Evolutionary conservation across 2,888 invertebrate species (phyloP).

Genomic region (Drosophila vallismaia): DNA sequence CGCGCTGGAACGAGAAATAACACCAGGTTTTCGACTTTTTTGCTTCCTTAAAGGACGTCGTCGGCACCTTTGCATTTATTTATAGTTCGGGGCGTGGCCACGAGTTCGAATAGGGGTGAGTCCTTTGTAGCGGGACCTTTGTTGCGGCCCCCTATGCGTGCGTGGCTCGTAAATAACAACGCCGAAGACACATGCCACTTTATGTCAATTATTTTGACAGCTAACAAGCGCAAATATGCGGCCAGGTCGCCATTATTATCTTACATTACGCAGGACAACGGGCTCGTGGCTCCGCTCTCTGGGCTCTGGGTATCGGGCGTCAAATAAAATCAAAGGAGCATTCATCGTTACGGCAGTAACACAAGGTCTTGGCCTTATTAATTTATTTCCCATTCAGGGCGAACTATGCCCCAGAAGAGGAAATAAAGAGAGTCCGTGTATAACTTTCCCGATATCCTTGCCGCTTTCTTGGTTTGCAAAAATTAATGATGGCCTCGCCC

Average conservation of each 20-base stretch:
- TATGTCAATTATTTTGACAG: constrained; percentile 78
- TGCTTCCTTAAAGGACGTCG: constrained; percentile 30
- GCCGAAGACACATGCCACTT: constrained; percentile 73
- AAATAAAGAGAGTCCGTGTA: background rate
- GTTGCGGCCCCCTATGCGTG: constrained; percentile 20
- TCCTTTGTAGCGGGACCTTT: constrained; percentile 33
- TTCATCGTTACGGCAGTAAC: background rate
- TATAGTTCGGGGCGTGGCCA: constrained; percentile 59
- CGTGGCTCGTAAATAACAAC: constrained; percentile 68
- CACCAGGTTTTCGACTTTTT: constrained; percentile 27
- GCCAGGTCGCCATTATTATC: constrained; percentile 58
- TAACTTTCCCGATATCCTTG: background rate
- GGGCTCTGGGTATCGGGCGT: constrained; percentile 13
- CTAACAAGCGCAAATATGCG: constrained; percentile 72
- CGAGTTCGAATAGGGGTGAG: background rate
- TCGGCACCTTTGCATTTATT: constrained; percentile 67
- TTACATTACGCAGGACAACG: constrained; percentile 33
- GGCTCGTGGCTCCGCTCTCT: constrained; percentile 13
- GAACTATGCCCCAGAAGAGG: background rate
- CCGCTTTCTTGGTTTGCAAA: constrained; percentile 10
- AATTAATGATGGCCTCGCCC: constrained; percentile 49
- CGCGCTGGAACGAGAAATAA: constrained; percentile 7
- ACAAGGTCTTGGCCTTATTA: background rate
- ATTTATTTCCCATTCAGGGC: background rate
- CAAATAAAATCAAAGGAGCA: constrained; percentile 7